Base-by-base conservation (phyloP, 2,888 invertebrate species). In the Auanema freiburgensis region DNA sequence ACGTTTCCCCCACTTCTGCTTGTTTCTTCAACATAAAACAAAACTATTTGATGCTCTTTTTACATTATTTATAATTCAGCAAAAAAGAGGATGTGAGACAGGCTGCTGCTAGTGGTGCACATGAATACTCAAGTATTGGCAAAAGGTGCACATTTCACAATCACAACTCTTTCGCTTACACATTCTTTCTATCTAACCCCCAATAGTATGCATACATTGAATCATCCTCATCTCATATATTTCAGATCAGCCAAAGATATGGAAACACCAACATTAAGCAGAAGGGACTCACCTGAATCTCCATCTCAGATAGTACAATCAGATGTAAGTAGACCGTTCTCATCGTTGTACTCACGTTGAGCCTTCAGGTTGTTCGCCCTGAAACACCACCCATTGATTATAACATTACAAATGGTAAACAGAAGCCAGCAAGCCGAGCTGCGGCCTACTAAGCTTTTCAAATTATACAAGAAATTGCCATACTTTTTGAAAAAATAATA, bases 341-440 rank as follows among this genome's bases (percentile, higher is more conserved):
- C 11, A 8, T 25, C n/a, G 41, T 55, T 11, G 44, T 23, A 12
- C 10, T 5, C 33, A 50, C 23, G 33, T 51, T 46, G 53, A 53
- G 21, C 46, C 60, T 61, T 23, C 54, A 72, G 66, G 67, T 76
- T 1, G 64, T 66, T 12, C 76, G 81, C 18, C 81, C 81, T 8
- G 77, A 78, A 25, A 79, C 80, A 6, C 81, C 81, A 18, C 81
- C 81, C 42, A 79, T 77, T 12, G 81, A 81, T 65, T 81, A 81
- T 57, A 80, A 81, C 25, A 71, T 73, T 3, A 40, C 57, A 12
- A 57, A 59, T 50, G 59, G 59, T 1, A n/a, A 23, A n/a, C 25
- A 40, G 16, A 40, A 23, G 10, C 25, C 55, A 33, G 25, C 16
- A 42, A 55, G 10, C 21, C 16, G 16, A 5, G 16, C 21, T 18